Percentiles rank a stretch among this genome's conserved stretches.
These are phyloP conservation scores for Dasypolia templi DNA, from an alignment of 2,888 invertebrate genomes.

Conservation along the genomic window DNA sequence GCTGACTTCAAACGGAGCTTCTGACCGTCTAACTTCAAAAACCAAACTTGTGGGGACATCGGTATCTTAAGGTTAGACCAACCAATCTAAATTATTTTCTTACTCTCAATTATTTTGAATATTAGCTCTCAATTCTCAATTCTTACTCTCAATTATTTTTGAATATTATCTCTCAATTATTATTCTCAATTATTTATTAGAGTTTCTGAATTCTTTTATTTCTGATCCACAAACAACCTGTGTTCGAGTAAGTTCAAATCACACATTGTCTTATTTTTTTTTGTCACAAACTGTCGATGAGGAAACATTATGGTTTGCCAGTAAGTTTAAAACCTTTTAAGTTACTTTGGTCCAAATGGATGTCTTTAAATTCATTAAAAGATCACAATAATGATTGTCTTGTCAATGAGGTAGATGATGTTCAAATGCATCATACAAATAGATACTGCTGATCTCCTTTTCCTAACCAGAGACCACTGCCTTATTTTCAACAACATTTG, in stretches of 20 bases:
- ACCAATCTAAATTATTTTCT: constrained; percentile 20
- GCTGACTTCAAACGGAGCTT: constrained; percentile 50
- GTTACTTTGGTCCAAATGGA: not conserved
- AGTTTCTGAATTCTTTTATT: not conserved
- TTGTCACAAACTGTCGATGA: not conserved
- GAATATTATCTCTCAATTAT: too few species aligned
- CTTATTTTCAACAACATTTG: too few species aligned
- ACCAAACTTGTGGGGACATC: constrained; percentile 60
- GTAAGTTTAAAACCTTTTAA: not conserved
- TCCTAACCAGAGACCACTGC: not conserved
- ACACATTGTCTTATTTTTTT: not conserved
- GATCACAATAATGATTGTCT: not conserved
- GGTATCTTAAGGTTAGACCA: constrained; percentile 58
- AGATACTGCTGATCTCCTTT: not conserved
- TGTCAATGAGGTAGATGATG: not conserved
- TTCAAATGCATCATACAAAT: not conserved
- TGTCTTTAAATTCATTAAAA: not conserved
- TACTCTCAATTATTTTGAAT: not conserved
- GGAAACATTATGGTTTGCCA: not conserved
- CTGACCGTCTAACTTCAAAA: constrained; percentile 51
- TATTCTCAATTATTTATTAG: not conserved
- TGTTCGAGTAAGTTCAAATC: not conserved
- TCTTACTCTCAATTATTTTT: constrained; percentile 32
- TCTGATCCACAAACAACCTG: not conserved
- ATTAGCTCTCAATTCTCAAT: too few species aligned